phyloP scores from a whole-genome alignment of 2,888 invertebrate genomes.

The Lepidocyrtinus sp. region DNA sequence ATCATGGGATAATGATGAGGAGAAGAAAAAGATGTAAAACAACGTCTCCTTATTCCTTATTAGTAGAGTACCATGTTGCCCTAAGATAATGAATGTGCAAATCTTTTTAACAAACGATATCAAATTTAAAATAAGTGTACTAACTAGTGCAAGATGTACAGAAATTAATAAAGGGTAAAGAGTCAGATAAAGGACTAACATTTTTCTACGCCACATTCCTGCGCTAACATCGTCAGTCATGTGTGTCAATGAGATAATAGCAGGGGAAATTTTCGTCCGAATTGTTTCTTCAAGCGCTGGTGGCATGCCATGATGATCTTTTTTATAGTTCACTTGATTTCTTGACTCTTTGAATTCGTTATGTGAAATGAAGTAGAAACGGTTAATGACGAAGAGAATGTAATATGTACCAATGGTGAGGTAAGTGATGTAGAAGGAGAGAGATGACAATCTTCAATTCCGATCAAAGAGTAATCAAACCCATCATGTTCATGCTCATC shows the following conservation, averaged over 20 bases:
- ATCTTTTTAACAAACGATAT: background rate
- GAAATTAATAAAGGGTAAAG: background rate
- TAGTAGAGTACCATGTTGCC: constrained; percentile 49
- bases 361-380: constrained; percentile 53
- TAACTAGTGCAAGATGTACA: background rate
- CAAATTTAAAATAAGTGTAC: background rate
- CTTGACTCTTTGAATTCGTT: background rate
- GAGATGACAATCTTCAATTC: constrained; percentile 60
- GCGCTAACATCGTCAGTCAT: constrained; percentile 55
- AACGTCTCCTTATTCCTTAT: constrained; percentile 39
- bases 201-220: constrained; percentile 34
- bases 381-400: constrained; percentile 50
- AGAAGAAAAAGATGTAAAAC: too few species aligned
- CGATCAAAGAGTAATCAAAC: constrained; percentile 43
- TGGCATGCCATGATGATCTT: background rate
- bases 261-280: background rate
- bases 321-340: background rate
- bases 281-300: background rate
- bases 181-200: background rate
- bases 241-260: constrained; percentile 62
- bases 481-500: constrained; percentile 16
- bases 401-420: constrained; percentile 25
- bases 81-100: background rate
- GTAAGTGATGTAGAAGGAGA: constrained; percentile 42
- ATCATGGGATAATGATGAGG: background rate